A percentile compares a stretch with the other conserved stretches of the same genome.
These are phyloP conservation scores for Lithosia quadra DNA, from an alignment of 2,888 invertebrate species.

Conservation along the genomic window DNA sequence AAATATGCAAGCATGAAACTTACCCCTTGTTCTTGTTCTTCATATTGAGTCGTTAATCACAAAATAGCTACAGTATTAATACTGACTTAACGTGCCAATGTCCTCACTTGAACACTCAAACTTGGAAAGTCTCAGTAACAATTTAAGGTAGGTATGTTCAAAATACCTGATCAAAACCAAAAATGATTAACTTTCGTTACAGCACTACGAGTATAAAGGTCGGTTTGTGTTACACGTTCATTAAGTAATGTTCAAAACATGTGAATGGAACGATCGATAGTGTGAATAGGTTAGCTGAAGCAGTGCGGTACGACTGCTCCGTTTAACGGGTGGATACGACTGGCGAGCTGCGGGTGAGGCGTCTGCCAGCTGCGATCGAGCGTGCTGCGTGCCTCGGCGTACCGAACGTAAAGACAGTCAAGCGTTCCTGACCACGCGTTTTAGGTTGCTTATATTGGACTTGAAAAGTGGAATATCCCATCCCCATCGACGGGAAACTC, in stretches of 20 bases:
- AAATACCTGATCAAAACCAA: slow-evolving; percentile 25
- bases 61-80: slow-evolving; percentile 35
- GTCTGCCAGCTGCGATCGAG: slow-evolving; percentile 40
- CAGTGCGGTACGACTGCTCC: slow-evolving; percentile 42
- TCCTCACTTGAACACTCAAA: slow-evolving; percentile 16
- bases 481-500: not conserved
- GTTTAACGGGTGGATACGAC: slow-evolving; percentile 44
- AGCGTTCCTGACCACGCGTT: slow-evolving; percentile 21
- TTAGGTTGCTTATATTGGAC: slow-evolving; percentile 61
- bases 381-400: not conserved
- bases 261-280: slow-evolving; percentile 66
- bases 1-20: slow-evolving; percentile 54
- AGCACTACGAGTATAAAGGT: slow-evolving; percentile 57
- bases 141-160: slow-evolving; percentile 18
- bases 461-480: slow-evolving; percentile 48
- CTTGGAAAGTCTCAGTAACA: slow-evolving; percentile 26
- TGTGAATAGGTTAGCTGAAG: slow-evolving; percentile 29
- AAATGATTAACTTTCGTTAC: slow-evolving; percentile 32
- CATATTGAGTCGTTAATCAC: slow-evolving; percentile 57
- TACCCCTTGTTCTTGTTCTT: slow-evolving; percentile 70
- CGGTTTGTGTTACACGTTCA: slow-evolving; percentile 55
- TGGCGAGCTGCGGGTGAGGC: slow-evolving; percentile 44
- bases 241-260: slow-evolving; percentile 60
- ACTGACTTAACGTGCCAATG: slow-evolving; percentile 32
- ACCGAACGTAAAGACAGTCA: not conserved